Conservation (phyloP, 1,140 invertebrate genomes). For the Ditylenchus dipsaci region DNA sequence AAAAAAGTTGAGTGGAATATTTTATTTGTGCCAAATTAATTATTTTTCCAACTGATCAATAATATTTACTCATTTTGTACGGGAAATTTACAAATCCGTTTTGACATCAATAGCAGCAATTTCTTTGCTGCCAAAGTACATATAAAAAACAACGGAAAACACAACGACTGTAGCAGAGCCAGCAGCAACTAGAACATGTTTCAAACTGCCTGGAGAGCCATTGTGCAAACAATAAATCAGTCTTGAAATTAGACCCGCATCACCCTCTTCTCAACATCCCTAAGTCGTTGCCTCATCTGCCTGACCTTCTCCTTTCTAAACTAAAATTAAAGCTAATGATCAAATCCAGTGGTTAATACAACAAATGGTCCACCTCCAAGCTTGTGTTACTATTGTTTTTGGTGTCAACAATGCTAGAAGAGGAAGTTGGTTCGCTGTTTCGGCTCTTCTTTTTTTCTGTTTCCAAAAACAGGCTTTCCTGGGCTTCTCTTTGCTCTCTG, state of each 20-base stretch:
- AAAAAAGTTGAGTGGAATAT: no score
- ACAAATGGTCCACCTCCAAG: no score
- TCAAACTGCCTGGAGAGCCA: not conserved
- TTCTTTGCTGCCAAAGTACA: not conserved
- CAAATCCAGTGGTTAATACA: not conserved
- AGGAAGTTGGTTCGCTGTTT: not conserved
- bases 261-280: conserved; percentile 6
- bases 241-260: not conserved
- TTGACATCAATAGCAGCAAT: not conserved
- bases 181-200: not conserved
- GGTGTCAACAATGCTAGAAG: not conserved
- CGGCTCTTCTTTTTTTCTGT: not conserved
- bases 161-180: conserved; percentile 3
- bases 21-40: no score
- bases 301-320: conserved; percentile 22
- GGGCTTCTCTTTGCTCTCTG: no score
- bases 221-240: not conserved
- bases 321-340: conserved; percentile 13
- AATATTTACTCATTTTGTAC: no score
- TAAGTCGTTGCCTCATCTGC: conserved; percentile 14
- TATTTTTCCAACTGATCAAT: no score
- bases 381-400: no score
- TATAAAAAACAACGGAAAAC: conserved; percentile 17
- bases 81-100: no score
- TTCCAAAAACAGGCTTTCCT: not conserved